Percentiles rank a stretch among this genome's conserved stretches.
Evolutionary conservation across 2,113 vertebrate species (phyloP).

Genomic region (Larimichthys polyactis): DNA sequence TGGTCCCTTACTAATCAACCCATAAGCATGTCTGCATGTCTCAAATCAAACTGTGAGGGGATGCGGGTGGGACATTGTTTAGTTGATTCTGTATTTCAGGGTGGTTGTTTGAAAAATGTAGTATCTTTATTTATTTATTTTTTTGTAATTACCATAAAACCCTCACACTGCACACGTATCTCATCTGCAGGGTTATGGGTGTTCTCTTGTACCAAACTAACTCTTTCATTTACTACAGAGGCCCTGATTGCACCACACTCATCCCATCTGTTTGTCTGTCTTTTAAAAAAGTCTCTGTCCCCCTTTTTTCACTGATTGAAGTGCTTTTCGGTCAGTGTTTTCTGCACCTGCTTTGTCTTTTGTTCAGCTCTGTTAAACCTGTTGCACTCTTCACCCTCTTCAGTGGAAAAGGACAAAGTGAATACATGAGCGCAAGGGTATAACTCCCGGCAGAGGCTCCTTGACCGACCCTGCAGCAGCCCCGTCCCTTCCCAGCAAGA

Average conservation of each 20-base stretch:
- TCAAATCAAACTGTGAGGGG: slow-evolving; percentile 53
- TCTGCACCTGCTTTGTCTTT: background rate
- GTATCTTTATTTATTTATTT: background rate
- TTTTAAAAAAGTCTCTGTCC: background rate
- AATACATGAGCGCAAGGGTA: slow-evolving; percentile 65
- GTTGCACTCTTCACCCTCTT: background rate
- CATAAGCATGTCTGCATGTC: slow-evolving; percentile 83
- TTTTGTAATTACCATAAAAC: slow-evolving; percentile 26
- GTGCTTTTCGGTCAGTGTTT: slow-evolving; percentile 28
- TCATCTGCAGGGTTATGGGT: slow-evolving; percentile 27
- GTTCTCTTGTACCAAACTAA: slow-evolving; percentile 66
- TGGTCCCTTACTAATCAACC: slow-evolving; percentile 79
- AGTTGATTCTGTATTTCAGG: slow-evolving; percentile 28
- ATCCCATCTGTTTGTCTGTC: slow-evolving; percentile 35
- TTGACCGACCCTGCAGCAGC: slow-evolving; percentile 26
- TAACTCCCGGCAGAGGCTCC: slow-evolving; percentile 17
- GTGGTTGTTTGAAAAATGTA: slow-evolving; percentile 31
- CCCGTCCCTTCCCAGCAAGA: slow-evolving; percentile 51
- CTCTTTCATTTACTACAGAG: slow-evolving; percentile 48
- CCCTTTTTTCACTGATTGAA: slow-evolving; percentile 12
- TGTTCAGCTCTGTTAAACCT: background rate
- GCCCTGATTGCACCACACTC: slow-evolving; percentile 51
- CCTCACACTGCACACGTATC: background rate
- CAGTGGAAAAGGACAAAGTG: slow-evolving; percentile 76
- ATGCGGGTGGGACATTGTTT: slow-evolving; percentile 33